Conservation (phyloP, 1,140 invertebrate genomes). For the Leptestheria dahalacensis region DNA sequence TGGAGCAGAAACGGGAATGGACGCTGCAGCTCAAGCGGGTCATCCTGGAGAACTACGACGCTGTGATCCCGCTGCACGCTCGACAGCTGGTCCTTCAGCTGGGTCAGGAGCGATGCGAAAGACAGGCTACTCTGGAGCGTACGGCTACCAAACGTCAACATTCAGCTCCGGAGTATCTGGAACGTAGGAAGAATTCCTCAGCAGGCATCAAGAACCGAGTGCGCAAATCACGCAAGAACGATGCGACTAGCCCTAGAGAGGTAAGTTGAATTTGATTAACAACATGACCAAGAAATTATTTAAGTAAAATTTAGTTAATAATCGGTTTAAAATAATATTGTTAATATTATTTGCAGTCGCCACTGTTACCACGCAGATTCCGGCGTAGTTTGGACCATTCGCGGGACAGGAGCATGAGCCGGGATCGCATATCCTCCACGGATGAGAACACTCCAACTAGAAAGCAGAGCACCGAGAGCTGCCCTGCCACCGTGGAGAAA, state of each 20-base stretch:
- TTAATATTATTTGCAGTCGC: conserved; percentile 3
- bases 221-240: conserved; percentile 36
- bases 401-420: conserved; percentile 22
- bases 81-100: conserved; percentile 81
- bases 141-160: conserved; percentile 42
- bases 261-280: conserved; percentile 21
- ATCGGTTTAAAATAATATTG: conserved; percentile 2
- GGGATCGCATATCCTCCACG: conserved; percentile 26
- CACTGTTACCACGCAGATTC: conserved; percentile 15
- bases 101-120: conserved; percentile 39
- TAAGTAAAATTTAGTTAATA: background rate
- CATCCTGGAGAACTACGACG: conserved; percentile 87
- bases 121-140: background rate
- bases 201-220: conserved; percentile 26
- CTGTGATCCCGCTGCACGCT: conserved; percentile 82
- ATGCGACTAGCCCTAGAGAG: conserved; percentile 29
- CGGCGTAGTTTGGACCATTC: conserved; percentile 14
- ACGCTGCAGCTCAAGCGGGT: conserved; percentile 75
- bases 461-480: conserved; percentile 12
- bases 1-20: conserved; percentile 89
- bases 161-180: conserved; percentile 78
- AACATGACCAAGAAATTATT: background rate
- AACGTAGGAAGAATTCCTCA: conserved; percentile 38
- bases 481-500: conserved; percentile 2
- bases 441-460: background rate